Conservation (phyloP, 2,888 invertebrate species). For the Pimpla rufipes region DNA sequence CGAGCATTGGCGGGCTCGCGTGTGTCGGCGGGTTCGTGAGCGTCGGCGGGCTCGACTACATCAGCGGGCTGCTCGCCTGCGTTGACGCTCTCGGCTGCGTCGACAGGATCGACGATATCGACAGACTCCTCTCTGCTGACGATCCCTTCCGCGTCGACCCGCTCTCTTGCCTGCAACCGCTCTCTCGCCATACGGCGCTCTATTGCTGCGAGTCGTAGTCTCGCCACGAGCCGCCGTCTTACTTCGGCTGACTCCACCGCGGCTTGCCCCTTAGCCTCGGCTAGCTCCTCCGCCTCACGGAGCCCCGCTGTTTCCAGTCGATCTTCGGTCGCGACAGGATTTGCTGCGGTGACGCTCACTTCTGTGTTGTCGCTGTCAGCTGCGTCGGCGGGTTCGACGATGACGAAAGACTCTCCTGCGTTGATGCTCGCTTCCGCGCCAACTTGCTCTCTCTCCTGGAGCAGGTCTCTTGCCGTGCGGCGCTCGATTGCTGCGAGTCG, state of each 20-base stretch:
- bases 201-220: background rate
- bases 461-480: background rate
- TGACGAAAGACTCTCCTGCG: background rate
- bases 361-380: background rate
- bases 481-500: background rate
- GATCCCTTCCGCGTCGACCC: background rate
- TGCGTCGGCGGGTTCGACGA: background rate
- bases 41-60: background rate
- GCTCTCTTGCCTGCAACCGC: background rate
- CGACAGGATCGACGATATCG: background rate
- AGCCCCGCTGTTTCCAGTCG: background rate
- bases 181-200: background rate
- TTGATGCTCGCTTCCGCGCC: background rate
- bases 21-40: no score
- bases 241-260: background rate
- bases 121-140: background rate
- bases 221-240: background rate
- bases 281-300: slow-evolving; percentile 1
- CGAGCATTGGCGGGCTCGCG: background rate
- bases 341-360: background rate
- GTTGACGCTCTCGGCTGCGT: background rate
- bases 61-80: background rate
- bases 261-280: background rate
- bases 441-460: background rate
- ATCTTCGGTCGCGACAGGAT: background rate